A percentile compares a stretch with the other conserved stretches of the same genome.
These are phyloP conservation scores for Pyrochroa serraticornis DNA, from an alignment of 2,888 invertebrate genomes.

Conservation along the genomic window DNA sequence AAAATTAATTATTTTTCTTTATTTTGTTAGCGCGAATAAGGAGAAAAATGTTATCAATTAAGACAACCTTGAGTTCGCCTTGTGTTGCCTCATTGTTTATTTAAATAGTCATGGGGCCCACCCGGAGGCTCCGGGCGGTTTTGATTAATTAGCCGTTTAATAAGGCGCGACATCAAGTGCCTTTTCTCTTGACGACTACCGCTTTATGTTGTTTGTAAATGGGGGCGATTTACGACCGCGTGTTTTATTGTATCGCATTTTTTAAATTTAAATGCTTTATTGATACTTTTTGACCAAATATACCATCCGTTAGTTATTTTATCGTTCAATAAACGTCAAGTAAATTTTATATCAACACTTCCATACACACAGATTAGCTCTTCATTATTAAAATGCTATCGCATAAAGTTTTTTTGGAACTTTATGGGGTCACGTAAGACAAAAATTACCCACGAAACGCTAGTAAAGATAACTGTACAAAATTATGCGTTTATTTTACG, in stretches of 20 bases:
- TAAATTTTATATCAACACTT: constrained; percentile 23
- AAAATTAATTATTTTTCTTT: too few relatives aligned
- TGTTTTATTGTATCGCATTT: constrained; percentile 19
- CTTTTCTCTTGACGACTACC: too few relatives aligned
- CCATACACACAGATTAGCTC: constrained; percentile 20
- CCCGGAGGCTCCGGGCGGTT: too few relatives aligned
- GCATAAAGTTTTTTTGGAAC: constrained; percentile 1
- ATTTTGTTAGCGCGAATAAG: neutral
- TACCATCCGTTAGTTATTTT: constrained; percentile 28
- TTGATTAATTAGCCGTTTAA: too few relatives aligned
- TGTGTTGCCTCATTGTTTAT: too few relatives aligned
- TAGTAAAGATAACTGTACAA: constrained; percentile 14
- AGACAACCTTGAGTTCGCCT: too few relatives aligned
- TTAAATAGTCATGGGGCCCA: too few relatives aligned
- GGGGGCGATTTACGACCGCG: constrained; percentile 10
- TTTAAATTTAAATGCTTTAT: constrained; percentile 19
- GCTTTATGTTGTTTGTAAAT: too few relatives aligned
- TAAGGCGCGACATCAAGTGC: too few relatives aligned
- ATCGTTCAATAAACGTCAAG: constrained; percentile 21
- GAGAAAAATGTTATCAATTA: too few relatives aligned
- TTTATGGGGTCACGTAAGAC: constrained; percentile 11
- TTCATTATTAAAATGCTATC: constrained; percentile 20
- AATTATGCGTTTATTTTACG: constrained; percentile 11
- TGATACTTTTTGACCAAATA: constrained; percentile 23
- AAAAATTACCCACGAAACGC: constrained; percentile 7